These are phyloP conservation scores for Ariopsis seemanni DNA, from an alignment of 2,113 vertebrate genomes.

Conservation along the genomic window DNA sequence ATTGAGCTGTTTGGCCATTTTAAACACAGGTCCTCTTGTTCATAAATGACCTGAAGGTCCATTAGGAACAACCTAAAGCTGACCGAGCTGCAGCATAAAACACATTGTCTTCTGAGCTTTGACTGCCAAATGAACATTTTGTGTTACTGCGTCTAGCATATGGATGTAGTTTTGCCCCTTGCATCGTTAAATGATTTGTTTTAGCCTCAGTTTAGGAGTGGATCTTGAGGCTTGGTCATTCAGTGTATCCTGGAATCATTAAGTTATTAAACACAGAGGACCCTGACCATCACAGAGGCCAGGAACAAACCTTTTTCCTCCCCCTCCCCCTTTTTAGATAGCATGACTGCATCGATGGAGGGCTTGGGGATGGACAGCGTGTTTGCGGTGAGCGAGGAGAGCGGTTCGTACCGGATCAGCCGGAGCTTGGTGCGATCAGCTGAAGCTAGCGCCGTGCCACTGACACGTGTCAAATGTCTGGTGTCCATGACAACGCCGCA, in stretches of 20 bases:
- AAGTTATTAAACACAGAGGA: not conserved
- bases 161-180: not conserved
- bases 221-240: not conserved
- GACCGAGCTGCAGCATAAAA: not conserved
- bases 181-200: not conserved
- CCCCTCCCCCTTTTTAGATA: conserved; percentile 68
- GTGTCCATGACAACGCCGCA: conserved; percentile 99
- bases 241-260: not conserved
- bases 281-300: not conserved
- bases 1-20: not conserved
- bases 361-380: conserved; percentile 92
- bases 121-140: not conserved
- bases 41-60: not conserved
- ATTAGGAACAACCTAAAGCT: not conserved
- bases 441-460: conserved; percentile 94
- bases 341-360: conserved; percentile 89
- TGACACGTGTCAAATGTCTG: conserved; percentile 96
- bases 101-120: not conserved
- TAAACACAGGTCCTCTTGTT: not conserved
- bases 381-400: conserved; percentile 88
- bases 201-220: not conserved
- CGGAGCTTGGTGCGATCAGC: conserved; percentile 92
- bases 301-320: not conserved
- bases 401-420: conserved; percentile 91
- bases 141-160: not conserved